Evolutionary conservation across 2,888 invertebrate genomes (phyloP).

Genomic region (Ellobium chinense): DNA sequence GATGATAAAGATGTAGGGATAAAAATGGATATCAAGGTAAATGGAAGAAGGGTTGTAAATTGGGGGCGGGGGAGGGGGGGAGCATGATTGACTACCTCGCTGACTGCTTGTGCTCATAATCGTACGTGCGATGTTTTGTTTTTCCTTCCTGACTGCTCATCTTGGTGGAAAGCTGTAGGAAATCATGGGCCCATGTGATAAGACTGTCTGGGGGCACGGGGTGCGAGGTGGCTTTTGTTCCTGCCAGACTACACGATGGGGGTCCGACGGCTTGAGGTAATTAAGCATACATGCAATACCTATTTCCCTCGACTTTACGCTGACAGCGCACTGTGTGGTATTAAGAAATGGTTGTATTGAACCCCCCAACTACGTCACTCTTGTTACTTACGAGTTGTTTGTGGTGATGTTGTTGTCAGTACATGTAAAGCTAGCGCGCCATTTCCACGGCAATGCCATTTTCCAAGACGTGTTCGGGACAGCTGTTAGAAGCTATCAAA

Average conservation of each 20-base stretch:
- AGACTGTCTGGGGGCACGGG: not conserved
- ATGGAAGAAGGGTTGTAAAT: too few species aligned
- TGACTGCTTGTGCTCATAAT: too few species aligned
- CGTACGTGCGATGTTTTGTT: too few species aligned
- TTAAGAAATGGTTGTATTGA: not conserved
- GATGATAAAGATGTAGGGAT: too few species aligned
- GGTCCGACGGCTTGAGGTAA: not conserved
- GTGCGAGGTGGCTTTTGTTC: conserved; percentile 13
- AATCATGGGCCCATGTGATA: conserved; percentile 1
- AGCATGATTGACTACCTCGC: too few species aligned
- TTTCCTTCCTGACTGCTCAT: not conserved
- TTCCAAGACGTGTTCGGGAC: too few species aligned
- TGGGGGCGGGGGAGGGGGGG: too few species aligned
- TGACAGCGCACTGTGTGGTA: conserved; percentile 11
- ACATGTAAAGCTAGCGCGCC: too few species aligned
- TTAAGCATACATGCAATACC: conserved; percentile 17
- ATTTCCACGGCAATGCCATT: too few species aligned
- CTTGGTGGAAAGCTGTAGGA: not conserved
- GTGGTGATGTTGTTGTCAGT: not conserved
- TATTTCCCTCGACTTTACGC: not conserved
- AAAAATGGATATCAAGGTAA: too few species aligned
- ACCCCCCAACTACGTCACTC: not conserved
- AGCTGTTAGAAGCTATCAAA: too few species aligned
- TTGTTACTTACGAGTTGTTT: not conserved
- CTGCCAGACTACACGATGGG: not conserved